Conservation (phyloP, 2,888 invertebrate genomes). For the Ischnus inquisitorius region DNA sequence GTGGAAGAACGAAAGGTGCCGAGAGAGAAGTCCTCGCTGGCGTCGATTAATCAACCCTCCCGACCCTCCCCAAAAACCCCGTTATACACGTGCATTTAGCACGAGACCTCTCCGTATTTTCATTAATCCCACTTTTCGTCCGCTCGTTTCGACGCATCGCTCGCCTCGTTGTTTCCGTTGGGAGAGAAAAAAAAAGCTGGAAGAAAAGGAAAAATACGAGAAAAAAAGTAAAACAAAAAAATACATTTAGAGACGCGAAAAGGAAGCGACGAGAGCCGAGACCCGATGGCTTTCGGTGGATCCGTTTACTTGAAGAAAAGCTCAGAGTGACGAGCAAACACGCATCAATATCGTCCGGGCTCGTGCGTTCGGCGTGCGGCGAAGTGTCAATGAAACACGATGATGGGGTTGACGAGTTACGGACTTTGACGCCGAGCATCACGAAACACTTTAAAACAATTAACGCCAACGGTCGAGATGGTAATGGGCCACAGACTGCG, state of each 20-base stretch:
- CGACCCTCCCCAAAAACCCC: constrained; percentile 60
- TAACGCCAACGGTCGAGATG: constrained; percentile 75
- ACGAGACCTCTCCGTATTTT: constrained; percentile 77
- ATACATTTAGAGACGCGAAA: constrained; percentile 47
- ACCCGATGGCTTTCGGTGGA: constrained; percentile 33
- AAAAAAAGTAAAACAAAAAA: constrained; percentile 39
- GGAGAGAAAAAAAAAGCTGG: constrained; percentile 51
- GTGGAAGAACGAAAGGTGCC: constrained; percentile 39
- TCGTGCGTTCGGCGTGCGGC: constrained; percentile 24
- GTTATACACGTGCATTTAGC: constrained; percentile 79
- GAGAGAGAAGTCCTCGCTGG: constrained; percentile 64
- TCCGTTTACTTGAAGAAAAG: constrained; percentile 21
- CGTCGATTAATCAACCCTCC: constrained; percentile 75
- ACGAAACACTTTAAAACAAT: constrained; percentile 75
- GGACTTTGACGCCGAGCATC: constrained; percentile 36
- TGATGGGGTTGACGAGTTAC: constrained; percentile 35
- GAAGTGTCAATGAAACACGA: constrained; percentile 44
- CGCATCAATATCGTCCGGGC: constrained; percentile 31
- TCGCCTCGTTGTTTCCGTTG: constrained; percentile 52
- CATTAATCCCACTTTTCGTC: constrained; percentile 81
- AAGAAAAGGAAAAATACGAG: constrained; percentile 28
- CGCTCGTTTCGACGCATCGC: constrained; percentile 72
- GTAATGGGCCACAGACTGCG: constrained; percentile 76
- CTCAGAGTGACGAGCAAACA: constrained; percentile 30
- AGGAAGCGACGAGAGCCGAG: constrained; percentile 36